These are phyloP conservation scores for Elanoides forficatus DNA, from an alignment of 2,113 vertebrate genomes.

Conservation along the genomic window DNA sequence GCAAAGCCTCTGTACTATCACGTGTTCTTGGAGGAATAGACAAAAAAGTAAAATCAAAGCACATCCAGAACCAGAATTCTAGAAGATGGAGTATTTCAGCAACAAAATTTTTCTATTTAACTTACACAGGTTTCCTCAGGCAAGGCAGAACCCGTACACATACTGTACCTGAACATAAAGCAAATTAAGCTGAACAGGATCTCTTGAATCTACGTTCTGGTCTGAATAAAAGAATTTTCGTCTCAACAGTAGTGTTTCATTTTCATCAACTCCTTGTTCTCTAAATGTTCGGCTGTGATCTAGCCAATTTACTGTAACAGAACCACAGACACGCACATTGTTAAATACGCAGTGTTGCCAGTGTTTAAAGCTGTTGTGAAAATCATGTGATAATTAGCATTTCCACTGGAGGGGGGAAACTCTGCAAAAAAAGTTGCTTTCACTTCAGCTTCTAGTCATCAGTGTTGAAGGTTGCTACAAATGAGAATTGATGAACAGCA, in stretches of 20 bases:
- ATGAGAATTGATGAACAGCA: neutral
- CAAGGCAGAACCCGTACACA: neutral
- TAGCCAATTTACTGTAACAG: conserved; percentile 91
- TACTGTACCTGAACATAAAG: conserved; percentile 93
- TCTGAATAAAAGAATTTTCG: conserved; percentile 99
- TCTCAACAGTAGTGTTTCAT: conserved; percentile 88
- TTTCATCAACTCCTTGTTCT: conserved; percentile 97
- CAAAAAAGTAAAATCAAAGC: neutral
- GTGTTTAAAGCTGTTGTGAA: neutral
- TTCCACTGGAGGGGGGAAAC: neutral
- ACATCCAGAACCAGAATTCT: neutral
- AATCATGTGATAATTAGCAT: neutral
- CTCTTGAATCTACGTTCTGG: conserved; percentile 96
- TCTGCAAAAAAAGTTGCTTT: neutral
- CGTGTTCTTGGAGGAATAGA: neutral
- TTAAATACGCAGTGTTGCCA: neutral
- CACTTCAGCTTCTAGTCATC: neutral
- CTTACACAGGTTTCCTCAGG: neutral
- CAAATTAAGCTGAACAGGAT: conserved; percentile 96
- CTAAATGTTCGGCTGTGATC: conserved; percentile 96
- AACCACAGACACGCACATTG: neutral
- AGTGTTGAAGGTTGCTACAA: neutral
- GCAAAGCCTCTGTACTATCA: neutral
- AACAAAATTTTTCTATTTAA: neutral
- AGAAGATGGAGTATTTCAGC: neutral